Conservation (phyloP, 1,140 invertebrate species). For the Micrasema longulum region DNA sequence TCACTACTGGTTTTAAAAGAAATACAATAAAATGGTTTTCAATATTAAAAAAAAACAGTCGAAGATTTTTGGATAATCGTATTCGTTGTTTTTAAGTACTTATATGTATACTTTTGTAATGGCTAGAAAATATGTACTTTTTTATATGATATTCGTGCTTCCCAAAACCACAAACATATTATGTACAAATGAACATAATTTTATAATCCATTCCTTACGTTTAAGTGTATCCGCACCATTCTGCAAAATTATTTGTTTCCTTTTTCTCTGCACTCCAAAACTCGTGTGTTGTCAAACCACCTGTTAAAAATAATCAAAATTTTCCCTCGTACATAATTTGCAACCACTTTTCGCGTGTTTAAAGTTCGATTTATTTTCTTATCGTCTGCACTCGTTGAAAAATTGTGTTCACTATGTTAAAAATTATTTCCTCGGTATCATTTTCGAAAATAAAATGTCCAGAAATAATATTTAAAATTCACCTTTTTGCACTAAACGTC, state of each 20-base stretch:
- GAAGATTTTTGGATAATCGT: too few relatives aligned
- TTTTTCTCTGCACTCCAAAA: too few relatives aligned
- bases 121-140: too few relatives aligned
- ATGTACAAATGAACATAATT: too few relatives aligned
- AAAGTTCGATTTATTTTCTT: not conserved
- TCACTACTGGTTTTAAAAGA: too few relatives aligned
- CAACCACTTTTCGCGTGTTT: not conserved
- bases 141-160: too few relatives aligned
- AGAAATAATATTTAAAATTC: constrained; percentile 5
- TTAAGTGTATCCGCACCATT: constrained; percentile 22
- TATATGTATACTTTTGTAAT: too few relatives aligned
- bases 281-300: constrained; percentile 5
- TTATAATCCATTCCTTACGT: constrained; percentile 28
- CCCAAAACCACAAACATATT: too few relatives aligned
- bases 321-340: not conserved
- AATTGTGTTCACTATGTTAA: not conserved
- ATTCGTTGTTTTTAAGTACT: too few relatives aligned
- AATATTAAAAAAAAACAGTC: too few relatives aligned
- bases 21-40: too few relatives aligned
- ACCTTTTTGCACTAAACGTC: constrained; percentile 11
- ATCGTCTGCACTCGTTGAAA: not conserved
- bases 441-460: constrained; percentile 9
- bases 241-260: not conserved
- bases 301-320: constrained; percentile 16
- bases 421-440: constrained; percentile 29